Evolutionary conservation across 1,140 invertebrate species (phyloP), one percentile per base, ranked within the genome.

Genomic region (Chelonus insularis): DNA sequence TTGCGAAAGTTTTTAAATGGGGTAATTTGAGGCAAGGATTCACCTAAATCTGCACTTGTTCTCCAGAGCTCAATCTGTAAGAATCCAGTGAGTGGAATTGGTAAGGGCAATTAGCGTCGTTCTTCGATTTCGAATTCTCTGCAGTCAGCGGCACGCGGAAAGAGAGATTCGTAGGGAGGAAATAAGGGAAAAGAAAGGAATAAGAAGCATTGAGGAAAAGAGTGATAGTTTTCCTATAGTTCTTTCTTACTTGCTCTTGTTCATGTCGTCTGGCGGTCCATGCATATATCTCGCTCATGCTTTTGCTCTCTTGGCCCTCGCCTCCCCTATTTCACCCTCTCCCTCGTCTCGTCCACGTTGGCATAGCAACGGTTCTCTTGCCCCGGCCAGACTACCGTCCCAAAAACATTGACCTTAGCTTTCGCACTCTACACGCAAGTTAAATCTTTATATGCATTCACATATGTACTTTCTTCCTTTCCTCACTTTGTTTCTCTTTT

Each of bases 401-500:
- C 68, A 63, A 76, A 75, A 76, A 76, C 73, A 75, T 76, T 76
- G 72, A 76, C 74, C 72, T 75, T 75, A 66, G 41, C 54, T 57
- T 45, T 58, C 21, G 41, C 36, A 55, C 56, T 58, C 39, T 61
- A 52, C 34, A 58, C 25, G 11, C 45, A 52, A 16, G 34, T 57
- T 47, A 56, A 60, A 57, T 60, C 50, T 11, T 18, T 36, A 6
- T 25, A 11, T 58, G 14, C 29, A 37, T 14, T 3, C 5, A 8
- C 29, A 51, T 16, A 11, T 9, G n/a, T 16, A 9, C 41, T 8
- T 14, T 1, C 41, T 14, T 43, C 21, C 9, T 7, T 45, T 8
- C 12, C 14, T 18, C n/a, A 12, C 12, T 29, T 41, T 7, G 14
- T 45, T 20, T 32, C 6, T 23, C n/a, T 37, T 52, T 32, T 43